Base-by-base conservation (phyloP, 2,113 vertebrate genomes). In the Drymodes brunneopygia region DNA sequence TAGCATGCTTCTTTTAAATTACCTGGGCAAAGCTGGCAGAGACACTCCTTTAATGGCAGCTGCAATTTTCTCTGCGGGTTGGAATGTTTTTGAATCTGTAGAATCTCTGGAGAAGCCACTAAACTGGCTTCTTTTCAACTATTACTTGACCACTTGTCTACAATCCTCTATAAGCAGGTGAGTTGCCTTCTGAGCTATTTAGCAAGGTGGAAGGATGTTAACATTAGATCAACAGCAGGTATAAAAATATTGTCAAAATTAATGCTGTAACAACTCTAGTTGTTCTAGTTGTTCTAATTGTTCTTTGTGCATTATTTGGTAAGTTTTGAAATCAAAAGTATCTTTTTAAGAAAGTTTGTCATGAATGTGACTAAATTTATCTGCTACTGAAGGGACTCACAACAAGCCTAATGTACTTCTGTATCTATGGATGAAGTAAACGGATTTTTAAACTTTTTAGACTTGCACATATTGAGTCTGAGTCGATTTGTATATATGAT, bases 71-170 rank as follows among this genome's bases (percentile, higher is more conserved):
- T 99, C 99, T 62, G 99, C 99, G 22, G 99, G 99, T 96, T 99
- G 99, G 99, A 99, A 99, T 96, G 99, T 98, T 64, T 99, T 99
- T 93, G 99, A 99, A 95, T 99, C 99, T 97, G 98, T 99, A 6
- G 98, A 98, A 54, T 99, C 99, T 23, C 95, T 99, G 97, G 99
- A 99, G 96, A 99, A 99, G 97, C 99, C 99, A 60, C 97, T 99
- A 67, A 99, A 99, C 96, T 99, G 99, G 97, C 98, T 99, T 97
- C 98, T 99, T 92, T 99, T 99, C 98, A 99, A 99, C 98, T 99
- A 99, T 97, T 99, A 99, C 97, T 98, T 99, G 98, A 99, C 99
- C 89, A 99, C 98, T 97, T 99, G 99, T 97, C 98, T 99, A 69
- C 99, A 99, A 80, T 99, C 99, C 84, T 99, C 99, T 40, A 97